These are phyloP conservation scores for Pholis gunnellus DNA, from an alignment of 2,113 vertebrate genomes.

Conservation along the genomic window DNA sequence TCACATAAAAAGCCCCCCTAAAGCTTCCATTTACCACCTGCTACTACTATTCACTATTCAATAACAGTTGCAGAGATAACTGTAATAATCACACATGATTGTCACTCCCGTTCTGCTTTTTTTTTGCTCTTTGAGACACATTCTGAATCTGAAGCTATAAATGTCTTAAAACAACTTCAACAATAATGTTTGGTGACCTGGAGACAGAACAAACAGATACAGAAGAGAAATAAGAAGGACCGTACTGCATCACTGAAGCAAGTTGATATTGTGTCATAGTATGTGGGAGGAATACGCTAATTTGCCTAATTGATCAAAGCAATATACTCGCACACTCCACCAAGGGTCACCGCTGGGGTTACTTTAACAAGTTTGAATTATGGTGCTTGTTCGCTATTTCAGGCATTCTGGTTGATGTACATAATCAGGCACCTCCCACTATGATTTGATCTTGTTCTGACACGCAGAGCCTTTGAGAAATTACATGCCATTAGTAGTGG, in stretches of 20 bases:
- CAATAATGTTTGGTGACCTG: not conserved
- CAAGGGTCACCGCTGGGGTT: slow-evolving; percentile 10
- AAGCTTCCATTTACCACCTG: slow-evolving; percentile 42
- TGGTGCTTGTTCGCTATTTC: not conserved
- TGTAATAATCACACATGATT: slow-evolving; percentile 1
- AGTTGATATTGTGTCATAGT: not conserved
- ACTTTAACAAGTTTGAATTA: slow-evolving; percentile 3
- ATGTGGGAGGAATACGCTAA: slow-evolving; percentile 18
- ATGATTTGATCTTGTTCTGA: not conserved
- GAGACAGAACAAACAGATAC: not conserved
- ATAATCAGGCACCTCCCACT: not conserved
- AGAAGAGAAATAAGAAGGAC: not conserved
- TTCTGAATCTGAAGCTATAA: not conserved
- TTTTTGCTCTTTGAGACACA: slow-evolving; percentile 9
- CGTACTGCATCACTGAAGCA: not conserved
- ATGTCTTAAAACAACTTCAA: not conserved
- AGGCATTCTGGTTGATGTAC: not conserved
- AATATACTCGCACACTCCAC: slow-evolving; percentile 1
- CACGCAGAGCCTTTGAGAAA: not conserved
- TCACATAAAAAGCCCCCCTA: slow-evolving; percentile 1
- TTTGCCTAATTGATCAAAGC: slow-evolving; percentile 29
- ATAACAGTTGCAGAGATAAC: not conserved
- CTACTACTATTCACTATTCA: not conserved
- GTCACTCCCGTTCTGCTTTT: not conserved
- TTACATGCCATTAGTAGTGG: not conserved